Evolutionary conservation across 2,113 vertebrate species (phyloP), one percentile per base, ranked within the genome.

Genomic region (Smithornis capensis): DNA sequence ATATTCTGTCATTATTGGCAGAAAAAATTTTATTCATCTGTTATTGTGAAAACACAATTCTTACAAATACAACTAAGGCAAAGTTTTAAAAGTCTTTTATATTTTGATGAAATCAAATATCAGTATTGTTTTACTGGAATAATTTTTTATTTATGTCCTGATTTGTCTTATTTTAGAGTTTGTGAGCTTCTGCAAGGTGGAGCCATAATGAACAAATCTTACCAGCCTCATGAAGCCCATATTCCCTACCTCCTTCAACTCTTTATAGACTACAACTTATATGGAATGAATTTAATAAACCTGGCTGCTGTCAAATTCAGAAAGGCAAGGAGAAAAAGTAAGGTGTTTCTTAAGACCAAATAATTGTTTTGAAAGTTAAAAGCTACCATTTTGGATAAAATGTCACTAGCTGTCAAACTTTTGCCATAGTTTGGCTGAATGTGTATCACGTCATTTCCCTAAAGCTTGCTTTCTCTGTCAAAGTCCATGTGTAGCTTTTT

Each of bases 191-290:
- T 99, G 52, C 99, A 99, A 97, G 99, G 99, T 87, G 99, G 99
- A 97, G 99, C 99, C 50, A 98, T 99, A 97, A 99, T 99, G 99
- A 99, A 99, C 98, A 99, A 99, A 97, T 98, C 95, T 94, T 99
- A 99, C 95, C 99, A 99, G 98, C 99, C 99, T 91, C 99, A 99
- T 47, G 99, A 99, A 97, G 99, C 99, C 64, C 99, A 99, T 98
- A 98, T 99, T 96, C 99, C 99, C 95, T 99, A 98, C 98, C 98
- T 99, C 96, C 99, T 99, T 78, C 99, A 99, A 94, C 98, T 99
- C 97, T 99, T 99, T 97, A 99, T 99, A 91, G 99, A 99, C 97
- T 99, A 99, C 98, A 99, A 99, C 96, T 98, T 99, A 79, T 99
- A 99, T 87, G 99, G 99, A 97, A 99, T 99, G 99, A 99, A 99